Evolutionary conservation across 1,140 invertebrate genomes (phyloP).

Genomic region (Heliconius himera): DNA sequence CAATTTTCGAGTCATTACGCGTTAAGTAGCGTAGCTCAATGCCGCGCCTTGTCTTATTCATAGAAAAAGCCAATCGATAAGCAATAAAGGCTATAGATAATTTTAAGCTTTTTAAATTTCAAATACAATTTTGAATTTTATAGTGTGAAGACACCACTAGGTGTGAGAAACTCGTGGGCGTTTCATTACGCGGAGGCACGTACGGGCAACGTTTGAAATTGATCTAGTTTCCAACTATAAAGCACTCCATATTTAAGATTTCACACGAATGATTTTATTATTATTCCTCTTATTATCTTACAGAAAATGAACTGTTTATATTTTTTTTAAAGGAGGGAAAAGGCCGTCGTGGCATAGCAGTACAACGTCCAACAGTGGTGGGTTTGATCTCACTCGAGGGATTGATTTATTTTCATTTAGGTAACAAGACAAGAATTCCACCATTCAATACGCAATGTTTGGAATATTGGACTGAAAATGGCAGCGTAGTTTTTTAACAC

Average conservation of each 20-base stretch:
- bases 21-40: too few species aligned
- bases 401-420: too few species aligned
- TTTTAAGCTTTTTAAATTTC: background rate
- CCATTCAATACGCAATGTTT: too few species aligned
- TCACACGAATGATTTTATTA: constrained; percentile 19
- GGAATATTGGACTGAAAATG: too few species aligned
- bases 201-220: constrained; percentile 28
- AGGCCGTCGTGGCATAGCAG: too few species aligned
- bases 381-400: too few species aligned
- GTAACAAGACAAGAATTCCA: too few species aligned
- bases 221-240: constrained; percentile 30
- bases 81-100: background rate
- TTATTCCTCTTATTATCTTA: background rate
- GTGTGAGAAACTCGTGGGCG: constrained; percentile 25
- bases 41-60: too few species aligned
- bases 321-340: background rate
- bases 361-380: too few species aligned
- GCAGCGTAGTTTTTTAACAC: too few species aligned
- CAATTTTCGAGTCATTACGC: too few species aligned
- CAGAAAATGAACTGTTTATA: background rate
- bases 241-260: constrained; percentile 5
- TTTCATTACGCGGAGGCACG: constrained; percentile 38
- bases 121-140: background rate
- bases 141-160: background rate
- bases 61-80: too few species aligned